Conservation (phyloP, 2,113 vertebrate species). For the Calidris pygmaea region DNA sequence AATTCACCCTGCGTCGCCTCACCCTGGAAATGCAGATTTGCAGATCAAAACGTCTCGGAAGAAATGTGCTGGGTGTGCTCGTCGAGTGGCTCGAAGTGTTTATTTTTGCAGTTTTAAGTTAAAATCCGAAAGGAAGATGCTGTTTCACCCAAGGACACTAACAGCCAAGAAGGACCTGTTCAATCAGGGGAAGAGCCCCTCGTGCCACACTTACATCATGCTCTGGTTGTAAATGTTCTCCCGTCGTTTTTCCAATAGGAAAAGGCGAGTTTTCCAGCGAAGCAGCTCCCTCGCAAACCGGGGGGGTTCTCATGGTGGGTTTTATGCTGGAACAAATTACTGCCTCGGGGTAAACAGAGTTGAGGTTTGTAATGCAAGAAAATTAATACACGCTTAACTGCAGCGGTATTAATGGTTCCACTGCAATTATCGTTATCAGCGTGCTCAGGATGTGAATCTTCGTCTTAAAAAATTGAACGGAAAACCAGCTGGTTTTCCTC, state of each 20-base stretch:
- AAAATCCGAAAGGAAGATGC: not conserved
- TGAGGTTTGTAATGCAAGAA: not conserved
- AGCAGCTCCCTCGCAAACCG: not conserved
- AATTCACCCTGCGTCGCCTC: not conserved
- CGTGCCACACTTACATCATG: rapidly evolving
- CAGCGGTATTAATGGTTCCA: not conserved
- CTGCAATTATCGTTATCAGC: not conserved
- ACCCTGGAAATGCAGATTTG: not conserved
- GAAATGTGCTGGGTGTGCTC: not conserved
- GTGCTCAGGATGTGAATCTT: not conserved
- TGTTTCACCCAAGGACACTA: not conserved
- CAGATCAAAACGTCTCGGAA: not conserved
- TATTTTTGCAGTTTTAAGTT: not conserved
- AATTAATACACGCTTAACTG: not conserved
- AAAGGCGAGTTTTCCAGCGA: not conserved
- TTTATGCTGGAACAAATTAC: constrained; percentile 18
- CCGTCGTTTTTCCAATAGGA: not conserved
- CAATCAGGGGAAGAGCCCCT: not conserved
- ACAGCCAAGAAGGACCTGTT: not conserved
- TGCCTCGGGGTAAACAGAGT: not conserved
- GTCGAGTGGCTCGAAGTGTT: not conserved
- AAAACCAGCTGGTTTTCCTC: not conserved
- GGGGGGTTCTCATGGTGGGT: not conserved
- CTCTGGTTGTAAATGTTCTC: not conserved
- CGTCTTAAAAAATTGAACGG: not conserved